phyloP scores from a whole-genome alignment of 2,113 vertebrate species.

The Nymphicus hollandicus region DNA sequence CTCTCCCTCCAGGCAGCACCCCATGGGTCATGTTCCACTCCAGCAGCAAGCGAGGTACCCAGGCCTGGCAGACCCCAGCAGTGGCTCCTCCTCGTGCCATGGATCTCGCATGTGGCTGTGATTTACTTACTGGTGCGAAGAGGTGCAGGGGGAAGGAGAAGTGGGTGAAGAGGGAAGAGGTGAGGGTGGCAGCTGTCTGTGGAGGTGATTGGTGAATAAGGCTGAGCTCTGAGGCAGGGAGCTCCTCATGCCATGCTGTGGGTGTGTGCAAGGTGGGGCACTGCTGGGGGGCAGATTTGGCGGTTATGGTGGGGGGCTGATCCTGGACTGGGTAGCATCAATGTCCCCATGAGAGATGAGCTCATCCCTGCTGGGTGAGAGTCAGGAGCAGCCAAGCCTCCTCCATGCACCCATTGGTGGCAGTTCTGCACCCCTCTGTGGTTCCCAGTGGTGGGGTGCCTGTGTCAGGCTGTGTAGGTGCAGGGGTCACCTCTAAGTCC shows the following conservation, averaged over 20 bases:
- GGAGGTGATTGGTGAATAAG: neutral
- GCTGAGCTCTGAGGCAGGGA: neutral
- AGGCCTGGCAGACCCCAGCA: neutral
- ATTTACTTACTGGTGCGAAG: neutral
- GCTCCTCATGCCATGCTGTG: rapidly evolving
- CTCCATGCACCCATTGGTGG: neutral
- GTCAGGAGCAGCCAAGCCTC: neutral
- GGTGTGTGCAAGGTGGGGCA: neutral
- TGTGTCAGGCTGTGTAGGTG: neutral
- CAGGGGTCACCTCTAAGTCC: neutral
- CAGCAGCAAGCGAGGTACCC: neutral
- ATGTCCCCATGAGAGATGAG: neutral
- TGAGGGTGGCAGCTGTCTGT: neutral
- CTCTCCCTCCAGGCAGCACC: neutral
- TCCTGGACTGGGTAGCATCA: neutral
- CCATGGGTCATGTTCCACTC: neutral
- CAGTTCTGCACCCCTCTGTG: neutral
- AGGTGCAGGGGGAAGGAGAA: neutral
- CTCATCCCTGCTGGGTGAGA: neutral
- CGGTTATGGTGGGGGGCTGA: neutral
- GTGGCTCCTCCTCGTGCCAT: rapidly evolving
- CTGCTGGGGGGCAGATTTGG: neutral
- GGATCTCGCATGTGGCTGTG: neutral
- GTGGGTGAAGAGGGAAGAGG: neutral
- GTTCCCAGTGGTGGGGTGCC: neutral